Base-by-base conservation (phyloP, 2,797 vertebrate species). In the Anas bahamensis region DNA sequence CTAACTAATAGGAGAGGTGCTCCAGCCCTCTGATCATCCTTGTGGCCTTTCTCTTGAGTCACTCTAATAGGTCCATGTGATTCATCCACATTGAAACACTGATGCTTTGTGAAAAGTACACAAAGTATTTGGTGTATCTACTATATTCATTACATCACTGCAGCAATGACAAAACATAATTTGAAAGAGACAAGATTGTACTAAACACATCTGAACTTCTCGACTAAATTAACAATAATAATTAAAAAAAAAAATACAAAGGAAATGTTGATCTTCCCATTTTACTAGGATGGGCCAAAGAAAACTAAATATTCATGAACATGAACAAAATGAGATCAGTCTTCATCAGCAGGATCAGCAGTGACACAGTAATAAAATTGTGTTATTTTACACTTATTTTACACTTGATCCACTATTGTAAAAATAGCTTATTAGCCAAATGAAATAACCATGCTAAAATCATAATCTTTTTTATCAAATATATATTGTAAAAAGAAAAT, bases 251-350 rank as follows among this genome's bases (percentile, higher is more conserved):
- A 4, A 24, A 1, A 26, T 4, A 15, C 18, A 80, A 89, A 48
- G 1, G 1, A 37, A 65, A 57, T 61, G 2, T 1, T 44, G 9
- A 52, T 64, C 63, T 44, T 21, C 2, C 7, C 35, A 12, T 41
- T 92, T 83, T 28, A 79, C 12, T 44, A 33, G 19, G 68, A 88
- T 15, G 3, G 3, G 14, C 55, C 18, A 88, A 83, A 86, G n/a
- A 59, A 83, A 55, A 11, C 5, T 13, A 57, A 71, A 12, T 4
- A 7, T 50, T 57, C 11, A 55, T 52, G 28, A 74, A 65, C 4
- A 23, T 56, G n/a, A 87, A 33, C 12, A 85, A 89, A 80, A 46
- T 35, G 76, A 35, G 5, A 46, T 71, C 31, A 77, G 31, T 41
- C 35, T 57, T 83, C 35, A 71, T 7, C 26, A 84, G 6, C 21